Percentiles rank a stretch among this genome's conserved stretches.
phyloP scores from a whole-genome alignment of 2,888 invertebrate species.

The Drosophila helvetica region DNA sequence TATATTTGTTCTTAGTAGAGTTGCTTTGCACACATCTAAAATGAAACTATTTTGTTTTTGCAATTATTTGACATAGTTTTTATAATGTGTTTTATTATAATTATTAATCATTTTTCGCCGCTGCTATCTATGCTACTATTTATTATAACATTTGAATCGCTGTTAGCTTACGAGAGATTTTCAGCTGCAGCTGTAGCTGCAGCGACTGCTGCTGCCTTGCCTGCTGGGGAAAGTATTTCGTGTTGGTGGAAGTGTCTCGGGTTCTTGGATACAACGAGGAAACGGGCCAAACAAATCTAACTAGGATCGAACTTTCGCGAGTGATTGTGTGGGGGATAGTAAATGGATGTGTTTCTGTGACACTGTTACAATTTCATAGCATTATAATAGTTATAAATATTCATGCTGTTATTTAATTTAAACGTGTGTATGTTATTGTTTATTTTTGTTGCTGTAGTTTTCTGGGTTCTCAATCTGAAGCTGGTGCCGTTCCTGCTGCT shows the following conservation, averaged over 20 bases:
- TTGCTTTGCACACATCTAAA: conserved; percentile 46
- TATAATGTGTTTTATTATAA: conserved; percentile 57
- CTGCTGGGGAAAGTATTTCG: conserved; percentile 15
- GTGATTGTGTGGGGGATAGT: conserved; percentile 11
- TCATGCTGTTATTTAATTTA: conserved; percentile 73
- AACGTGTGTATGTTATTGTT: conserved; percentile 74
- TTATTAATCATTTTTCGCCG: conserved; percentile 53
- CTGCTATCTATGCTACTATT: conserved; percentile 57
- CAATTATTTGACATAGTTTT: conserved; percentile 42
- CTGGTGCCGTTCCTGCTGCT: conserved; percentile 31
- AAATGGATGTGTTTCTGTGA: conserved; percentile 33
- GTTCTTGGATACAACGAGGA: conserved; percentile 14
- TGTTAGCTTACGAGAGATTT: conserved; percentile 67
- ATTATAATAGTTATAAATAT: conserved; percentile 75
- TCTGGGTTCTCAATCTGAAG: conserved; percentile 39
- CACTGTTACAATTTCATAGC: conserved; percentile 76
- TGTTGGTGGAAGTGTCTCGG: conserved; percentile 17
- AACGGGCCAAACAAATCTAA: conserved; percentile 42
- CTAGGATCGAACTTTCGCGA: conserved; percentile 39
- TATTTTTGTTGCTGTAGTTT: conserved; percentile 55
- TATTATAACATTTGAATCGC: conserved; percentile 66
- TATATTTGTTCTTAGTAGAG: conserved; percentile 13
- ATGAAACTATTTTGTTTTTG: conserved; percentile 60
- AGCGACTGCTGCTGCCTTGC: conserved; percentile 53
- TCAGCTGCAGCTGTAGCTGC: conserved; percentile 50